Base-by-base conservation (phyloP, 2,797 vertebrate species). In the Okamejei kenojei region DNA sequence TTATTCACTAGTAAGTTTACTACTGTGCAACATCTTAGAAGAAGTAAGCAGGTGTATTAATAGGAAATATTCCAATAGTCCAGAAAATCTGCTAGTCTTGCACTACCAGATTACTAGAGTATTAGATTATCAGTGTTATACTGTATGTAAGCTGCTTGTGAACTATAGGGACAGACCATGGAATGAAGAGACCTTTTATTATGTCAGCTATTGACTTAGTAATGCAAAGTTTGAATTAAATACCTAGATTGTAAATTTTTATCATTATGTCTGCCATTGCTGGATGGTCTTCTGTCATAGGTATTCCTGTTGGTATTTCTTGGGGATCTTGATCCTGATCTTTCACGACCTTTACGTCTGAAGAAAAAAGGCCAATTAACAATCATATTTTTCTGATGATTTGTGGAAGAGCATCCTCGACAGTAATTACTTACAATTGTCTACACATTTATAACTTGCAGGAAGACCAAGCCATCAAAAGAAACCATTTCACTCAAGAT, bases 231-330 rank as follows among this genome's bases (percentile, higher is more conserved):
- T 23, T 19, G 7, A 73, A 74, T 23, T 29, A 73, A 74, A 58
- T 93, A 95, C 97, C 96, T 95, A 82, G 95, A 95, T 11, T 97
- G 96, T 91, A 95, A 94, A 93, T 93, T 93, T 94, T 93, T 95
- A 68, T 97, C 96, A 93, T 96, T 95, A 81, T 95, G 95, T 94
- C 35, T 94, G 0, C 95, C 96, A 94, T 95, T 96, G 94, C 96
- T 95, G 10, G 96, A 96, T 94, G 93, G 94, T 0, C 96, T 96
- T 61, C 96, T 94, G 74, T 97, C 96, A 32, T 95, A 95, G 82
- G 94, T 95, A 94, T 95, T 95, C 15, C 96, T 95, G 94, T 96
- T 96, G 58, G 94, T 95, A 93, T 95, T 95, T 96, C 95, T 96
- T 71, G 96, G 95, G 71, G 96, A 95, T 0, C 93, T 94, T 93